Percentiles rank a stretch among this genome's conserved stretches.
phyloP scores from a whole-genome alignment of 1,140 invertebrate genomes.

The Notospermus geniculatus region DNA sequence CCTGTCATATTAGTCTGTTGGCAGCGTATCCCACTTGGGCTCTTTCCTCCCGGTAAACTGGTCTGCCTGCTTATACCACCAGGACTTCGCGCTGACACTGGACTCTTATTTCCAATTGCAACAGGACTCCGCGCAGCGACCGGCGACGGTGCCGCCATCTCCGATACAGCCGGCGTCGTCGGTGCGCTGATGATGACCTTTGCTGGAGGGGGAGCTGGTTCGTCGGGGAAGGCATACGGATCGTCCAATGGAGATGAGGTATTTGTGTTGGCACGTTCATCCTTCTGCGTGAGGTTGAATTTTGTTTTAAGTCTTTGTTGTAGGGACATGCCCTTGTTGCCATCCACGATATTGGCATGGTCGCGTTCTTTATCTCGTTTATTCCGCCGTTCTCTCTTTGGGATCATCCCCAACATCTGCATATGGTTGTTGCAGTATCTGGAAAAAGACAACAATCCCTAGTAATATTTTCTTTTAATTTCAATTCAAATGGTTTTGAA shows the following conservation, averaged over 20 bases:
- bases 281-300: conserved; percentile 20
- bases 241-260: conserved; percentile 53
- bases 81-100: conserved; percentile 4
- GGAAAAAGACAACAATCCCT: too few relatives aligned
- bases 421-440: conserved; percentile 63
- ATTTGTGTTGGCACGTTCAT: conserved; percentile 26
- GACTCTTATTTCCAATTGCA: too few relatives aligned
- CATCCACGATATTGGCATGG: too few relatives aligned
- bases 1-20: conserved; percentile 13
- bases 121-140: conserved; percentile 17
- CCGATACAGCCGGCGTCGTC: conserved; percentile 6
- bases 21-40: not conserved
- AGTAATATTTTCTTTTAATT: too few relatives aligned
- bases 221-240: conserved; percentile 64
- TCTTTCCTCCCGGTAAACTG: not conserved
- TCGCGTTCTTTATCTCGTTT: conserved; percentile 30
- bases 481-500: too few relatives aligned
- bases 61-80: conserved; percentile 13
- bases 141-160: conserved; percentile 17
- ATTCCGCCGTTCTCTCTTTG: conserved; percentile 61
- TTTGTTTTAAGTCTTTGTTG: conserved; percentile 29
- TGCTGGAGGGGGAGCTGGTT: too few relatives aligned
- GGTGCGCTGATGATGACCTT: conserved; percentile 17
- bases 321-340: conserved; percentile 25
- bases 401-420: conserved; percentile 60